Percentiles rank a stretch among this genome's conserved stretches.
Conservation (phyloP, 1,140 invertebrate species). For the Drosophila aff. region DNA sequence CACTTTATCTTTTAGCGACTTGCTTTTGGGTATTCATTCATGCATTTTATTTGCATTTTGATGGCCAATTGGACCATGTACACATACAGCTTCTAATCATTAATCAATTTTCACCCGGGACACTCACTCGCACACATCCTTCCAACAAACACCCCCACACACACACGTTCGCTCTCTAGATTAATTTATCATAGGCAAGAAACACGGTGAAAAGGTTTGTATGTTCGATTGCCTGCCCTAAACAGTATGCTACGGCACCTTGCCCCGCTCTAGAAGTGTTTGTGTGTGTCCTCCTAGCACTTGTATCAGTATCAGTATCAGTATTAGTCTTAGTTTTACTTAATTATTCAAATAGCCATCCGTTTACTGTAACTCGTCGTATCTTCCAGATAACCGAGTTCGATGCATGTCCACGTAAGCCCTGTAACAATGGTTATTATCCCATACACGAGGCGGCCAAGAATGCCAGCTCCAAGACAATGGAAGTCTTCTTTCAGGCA, state of each 20-base stretch:
- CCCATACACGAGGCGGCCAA: constrained; percentile 95
- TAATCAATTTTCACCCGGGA: constrained; percentile 53
- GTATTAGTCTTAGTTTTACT: neutral
- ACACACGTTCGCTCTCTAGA: constrained; percentile 16
- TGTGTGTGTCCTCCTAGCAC: constrained; percentile 18
- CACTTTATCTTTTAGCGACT: constrained; percentile 39
- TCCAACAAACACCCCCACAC: neutral
- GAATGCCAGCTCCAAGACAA: constrained; percentile 92
- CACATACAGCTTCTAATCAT: constrained; percentile 31
- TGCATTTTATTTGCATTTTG: constrained; percentile 63
- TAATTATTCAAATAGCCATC: constrained; percentile 19
- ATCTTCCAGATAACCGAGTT: constrained; percentile 89
- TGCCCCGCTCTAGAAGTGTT: neutral
- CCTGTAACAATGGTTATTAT: constrained; percentile 94
- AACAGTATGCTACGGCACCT: constrained; percentile 53
- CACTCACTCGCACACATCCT: constrained; percentile 2
- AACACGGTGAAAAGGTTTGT: constrained; percentile 58
- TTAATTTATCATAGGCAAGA: constrained; percentile 64
- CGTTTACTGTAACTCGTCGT: constrained; percentile 51
- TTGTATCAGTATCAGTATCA: constrained; percentile 3
- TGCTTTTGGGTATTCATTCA: constrained; percentile 32
- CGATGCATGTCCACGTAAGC: constrained; percentile 89
- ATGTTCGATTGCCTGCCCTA: constrained; percentile 56
- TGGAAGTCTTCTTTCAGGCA: constrained; percentile 90
- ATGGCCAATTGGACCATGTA: constrained; percentile 32